Base-by-base conservation (phyloP, 2,888 invertebrate genomes). In the Branchipolynoe longqiensis region DNA sequence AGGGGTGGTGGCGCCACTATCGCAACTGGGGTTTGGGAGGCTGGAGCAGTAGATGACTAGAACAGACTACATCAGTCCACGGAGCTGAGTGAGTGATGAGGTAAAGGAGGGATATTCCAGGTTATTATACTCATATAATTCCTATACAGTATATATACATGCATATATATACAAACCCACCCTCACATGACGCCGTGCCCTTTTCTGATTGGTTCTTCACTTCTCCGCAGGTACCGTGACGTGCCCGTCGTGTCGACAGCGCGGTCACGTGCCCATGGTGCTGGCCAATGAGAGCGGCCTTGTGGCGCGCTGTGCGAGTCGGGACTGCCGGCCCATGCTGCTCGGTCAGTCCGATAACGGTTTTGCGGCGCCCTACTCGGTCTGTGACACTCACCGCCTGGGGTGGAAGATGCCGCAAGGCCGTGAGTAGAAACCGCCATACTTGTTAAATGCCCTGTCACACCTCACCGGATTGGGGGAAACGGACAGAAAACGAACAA, bases 231-330 rank as follows among this genome's bases (percentile, higher is more conserved):
- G 78, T 3, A 78, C 14, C 2, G 78, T 78, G 22, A 48, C 8
- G 0, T 78, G 78, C 18, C 78, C 78, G 0, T 41, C 78, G 2
- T 78, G 78, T 48, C 78, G 78, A 18, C 41, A 41, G 28, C 25
- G 4, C 1, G 78, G 78, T 48, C 78, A 78, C 48, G 48, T 78
- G 31, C 78, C 78, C 31, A 78, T 78, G 78, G 78, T 78, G 14
- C 28, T 78, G 31, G 41, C 78, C 41, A 78, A 78, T 78, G 78
- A 54, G 78, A 78, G 31, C 28, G 78, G 78, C 1, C 54, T 78
- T 1, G 48, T 78, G 41, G 78, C 78, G 3, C 41, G 48, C 25
- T 78, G 78, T 41, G 54, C 78, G n/a, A 41, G 41, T n/a, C 78
- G 25, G 22, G 78, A 48, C 41, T 78, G 78, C 31, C 78, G 48